Evolutionary conservation across 2,113 vertebrate species (phyloP).

Genomic region (Tragelaphus imberbis): DNA sequence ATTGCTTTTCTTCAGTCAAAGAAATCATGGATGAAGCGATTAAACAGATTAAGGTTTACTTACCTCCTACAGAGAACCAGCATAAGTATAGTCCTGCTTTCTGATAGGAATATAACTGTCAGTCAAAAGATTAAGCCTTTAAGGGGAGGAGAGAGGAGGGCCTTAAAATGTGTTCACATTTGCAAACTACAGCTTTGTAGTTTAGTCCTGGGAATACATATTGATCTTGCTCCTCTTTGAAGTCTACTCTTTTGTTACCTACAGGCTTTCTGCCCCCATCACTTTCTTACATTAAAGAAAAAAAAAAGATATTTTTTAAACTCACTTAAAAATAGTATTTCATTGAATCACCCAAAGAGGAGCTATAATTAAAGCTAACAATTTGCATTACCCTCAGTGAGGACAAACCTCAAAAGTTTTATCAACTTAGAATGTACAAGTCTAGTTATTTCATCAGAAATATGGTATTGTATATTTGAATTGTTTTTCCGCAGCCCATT

Average conservation of each 20-base stretch:
- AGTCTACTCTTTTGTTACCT: neutral
- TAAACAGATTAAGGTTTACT: conserved; percentile 80
- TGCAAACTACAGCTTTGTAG: neutral
- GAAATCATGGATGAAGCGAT: conserved; percentile 82
- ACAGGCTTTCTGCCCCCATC: neutral
- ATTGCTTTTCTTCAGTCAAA: conserved; percentile 81
- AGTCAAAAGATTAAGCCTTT: conserved; percentile 37
- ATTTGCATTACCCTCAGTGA: neutral
- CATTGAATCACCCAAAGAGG: neutral
- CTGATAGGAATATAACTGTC: conserved; percentile 49
- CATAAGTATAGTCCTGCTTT: conserved; percentile 76
- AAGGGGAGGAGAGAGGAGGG: neutral
- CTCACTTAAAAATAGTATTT: neutral
- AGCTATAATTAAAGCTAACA: conserved; percentile 35
- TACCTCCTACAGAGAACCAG: conserved; percentile 71
- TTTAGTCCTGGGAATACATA: conserved; percentile 35
- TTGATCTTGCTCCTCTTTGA: conserved; percentile 26
- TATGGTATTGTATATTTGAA: neutral
- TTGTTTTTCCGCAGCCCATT: neutral
- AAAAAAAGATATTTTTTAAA: neutral
- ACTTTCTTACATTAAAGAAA: neutral
- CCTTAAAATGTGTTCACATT: conserved; percentile 4
- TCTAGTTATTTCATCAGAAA: conserved; percentile 15
- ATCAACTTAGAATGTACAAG: neutral
- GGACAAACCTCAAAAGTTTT: neutral